Evolutionary conservation across 2,888 invertebrate species (phyloP).

Genomic region (Hirtodrosophila cameraria): DNA sequence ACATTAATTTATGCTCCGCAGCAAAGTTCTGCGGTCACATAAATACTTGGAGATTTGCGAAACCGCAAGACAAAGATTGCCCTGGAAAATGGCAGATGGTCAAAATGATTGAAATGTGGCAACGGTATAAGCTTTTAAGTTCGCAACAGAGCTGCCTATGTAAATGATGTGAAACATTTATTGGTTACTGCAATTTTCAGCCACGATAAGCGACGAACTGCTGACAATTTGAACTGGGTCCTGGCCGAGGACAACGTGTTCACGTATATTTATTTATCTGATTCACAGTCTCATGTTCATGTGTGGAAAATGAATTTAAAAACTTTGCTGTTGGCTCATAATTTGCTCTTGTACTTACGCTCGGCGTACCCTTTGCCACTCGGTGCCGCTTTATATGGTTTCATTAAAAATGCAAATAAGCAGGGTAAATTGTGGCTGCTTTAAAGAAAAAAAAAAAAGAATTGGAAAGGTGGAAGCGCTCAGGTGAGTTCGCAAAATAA

Average conservation of each 20-base stretch:
- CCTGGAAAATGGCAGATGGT: slow-evolving; percentile 31
- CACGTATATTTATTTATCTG: slow-evolving; percentile 35
- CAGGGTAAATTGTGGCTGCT: slow-evolving; percentile 66
- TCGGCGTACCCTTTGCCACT: slow-evolving; percentile 14
- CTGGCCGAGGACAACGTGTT: neutral
- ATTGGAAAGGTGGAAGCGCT: slow-evolving; percentile 29
- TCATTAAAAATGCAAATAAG: slow-evolving; percentile 77
- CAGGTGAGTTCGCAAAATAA: slow-evolving; percentile 57
- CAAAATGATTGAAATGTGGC: slow-evolving; percentile 58
- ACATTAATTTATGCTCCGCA: slow-evolving; percentile 70
- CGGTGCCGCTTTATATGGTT: slow-evolving; percentile 54
- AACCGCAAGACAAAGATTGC: slow-evolving; percentile 50
- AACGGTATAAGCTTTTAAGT: slow-evolving; percentile 49
- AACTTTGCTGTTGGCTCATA: slow-evolving; percentile 56
- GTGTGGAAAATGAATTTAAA: slow-evolving; percentile 16
- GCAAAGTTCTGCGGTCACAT: slow-evolving; percentile 72
- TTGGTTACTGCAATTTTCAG: slow-evolving; percentile 46
- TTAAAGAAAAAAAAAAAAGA: slow-evolving; percentile 30
- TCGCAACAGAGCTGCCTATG: slow-evolving; percentile 46
- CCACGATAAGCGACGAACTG: slow-evolving; percentile 43
- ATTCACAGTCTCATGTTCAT: slow-evolving; percentile 5
- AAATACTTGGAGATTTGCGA: slow-evolving; percentile 60
- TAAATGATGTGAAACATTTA: slow-evolving; percentile 67
- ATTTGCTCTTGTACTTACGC: slow-evolving; percentile 46
- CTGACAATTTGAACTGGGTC: slow-evolving; percentile 40